Evolutionary conservation across 1,140 invertebrate genomes (phyloP), one percentile per base, ranked within the genome.

Genomic region (Drosophila pallidifrons): DNA sequence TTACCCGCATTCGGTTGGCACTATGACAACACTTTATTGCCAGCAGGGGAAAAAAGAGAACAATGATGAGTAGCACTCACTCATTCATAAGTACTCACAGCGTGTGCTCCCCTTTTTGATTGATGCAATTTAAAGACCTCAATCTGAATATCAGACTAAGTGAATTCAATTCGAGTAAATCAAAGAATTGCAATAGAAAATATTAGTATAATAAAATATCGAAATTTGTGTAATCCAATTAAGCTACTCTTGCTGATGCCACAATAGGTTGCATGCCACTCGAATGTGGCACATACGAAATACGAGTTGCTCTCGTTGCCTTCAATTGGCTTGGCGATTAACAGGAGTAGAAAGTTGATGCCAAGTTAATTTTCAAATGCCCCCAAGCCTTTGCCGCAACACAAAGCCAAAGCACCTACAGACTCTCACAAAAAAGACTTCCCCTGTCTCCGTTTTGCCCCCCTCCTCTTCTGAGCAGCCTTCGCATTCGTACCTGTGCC

Each of bases 301-400:
- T 41, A 10, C 32, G 41, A 16, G 20, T 25, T 25, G 20, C 20
- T 25, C 20, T 25, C 20, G 20, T 25, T 25, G 20, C 55, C 8
- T 20, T 20, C 32, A 47, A 61, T 57, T 69, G 58, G 6, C 25
- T 25, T 32, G 35, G 8, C 35, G 35, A 75, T 75, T 58, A 57
- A 43, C 58, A 45, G 3, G 4, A 32, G 13, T 7, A 41, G 13
- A 61, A 55, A 69, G 49, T 74, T 64, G 7, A 28, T 38, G 51
- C 13, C 68, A 75, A 70, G 66, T 58, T 63, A 63, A 63, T 70
- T 70, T 63, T 58, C 1, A 58, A 70, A 63, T 75, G 66, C 72
- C 35, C 32, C 28, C 25, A 45, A 58, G 35, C 70, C 49, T 51
- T 66, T 52, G 11, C 8, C 60, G 32, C 30, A 59, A 10, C 66